Percentiles rank a stretch among this genome's conserved stretches.
Evolutionary conservation across 2,797 vertebrate species (phyloP).

Genomic region (Myotis pilosus): DNA sequence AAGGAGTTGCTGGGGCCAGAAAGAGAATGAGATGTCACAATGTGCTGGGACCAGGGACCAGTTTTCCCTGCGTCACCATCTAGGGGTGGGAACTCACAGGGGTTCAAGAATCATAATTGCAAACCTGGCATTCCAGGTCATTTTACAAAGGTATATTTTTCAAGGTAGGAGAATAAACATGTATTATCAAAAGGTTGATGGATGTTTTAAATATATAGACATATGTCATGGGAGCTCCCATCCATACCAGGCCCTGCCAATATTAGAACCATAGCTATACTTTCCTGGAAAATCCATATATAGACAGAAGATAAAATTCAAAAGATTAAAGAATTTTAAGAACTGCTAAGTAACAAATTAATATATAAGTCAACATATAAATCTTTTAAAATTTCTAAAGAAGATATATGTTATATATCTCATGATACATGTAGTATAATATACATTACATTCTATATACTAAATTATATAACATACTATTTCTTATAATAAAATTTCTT

Average conservation of each 20-base stretch:
- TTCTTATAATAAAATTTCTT: neutral
- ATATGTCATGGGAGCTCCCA: neutral
- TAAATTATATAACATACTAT: neutral
- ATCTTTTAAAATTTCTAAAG: neutral
- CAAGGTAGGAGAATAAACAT: neutral
- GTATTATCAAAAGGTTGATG: neutral
- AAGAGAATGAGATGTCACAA: neutral
- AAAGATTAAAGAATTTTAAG: neutral
- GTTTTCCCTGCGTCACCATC: neutral
- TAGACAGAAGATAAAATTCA: neutral
- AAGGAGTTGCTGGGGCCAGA: neutral
- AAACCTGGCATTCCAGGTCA: neutral
- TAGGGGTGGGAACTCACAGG: neutral
- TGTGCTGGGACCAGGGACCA: neutral
- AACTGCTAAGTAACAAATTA: neutral
- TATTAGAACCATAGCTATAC: neutral
- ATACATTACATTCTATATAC: neutral
- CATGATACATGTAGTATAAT: neutral
- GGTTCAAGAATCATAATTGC: neutral
- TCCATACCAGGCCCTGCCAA: neutral
- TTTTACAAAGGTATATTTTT: slow-evolving; percentile 14
- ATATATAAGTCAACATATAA: neutral
- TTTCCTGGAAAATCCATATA: neutral
- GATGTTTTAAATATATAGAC: neutral
- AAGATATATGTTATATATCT: neutral